Evolutionary conservation across 2,113 vertebrate species (phyloP), one percentile per base, ranked within the genome.

Genomic region (Enhydra lutris): DNA sequence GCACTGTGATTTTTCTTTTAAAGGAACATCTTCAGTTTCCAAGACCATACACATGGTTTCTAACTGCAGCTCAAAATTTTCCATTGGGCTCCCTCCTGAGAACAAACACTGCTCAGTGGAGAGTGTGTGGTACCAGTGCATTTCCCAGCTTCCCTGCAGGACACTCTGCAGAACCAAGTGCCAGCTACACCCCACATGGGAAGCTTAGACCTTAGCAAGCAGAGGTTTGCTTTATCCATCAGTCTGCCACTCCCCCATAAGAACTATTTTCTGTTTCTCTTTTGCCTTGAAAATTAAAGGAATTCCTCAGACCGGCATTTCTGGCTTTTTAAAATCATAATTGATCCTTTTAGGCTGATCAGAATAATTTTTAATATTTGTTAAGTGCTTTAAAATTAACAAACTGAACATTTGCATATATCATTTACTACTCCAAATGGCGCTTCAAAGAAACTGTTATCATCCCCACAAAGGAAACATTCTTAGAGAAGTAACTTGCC

Each of bases 11-110:
- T 97, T 97, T 94, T 95, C 89, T 96, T 87, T 97, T 79, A 96
- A 98, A 97, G 93, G 57, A 95, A 81, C 79, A 92, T 96, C 96
- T 97, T 97, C 84, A 63, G 92, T 98, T 97, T 97, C 94, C 76
- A 36, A 81, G 83, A 55, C 79, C 1, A 0, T 69, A 21, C 11
- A 1, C 91, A 83, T 0, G 1, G 63, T 31, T 95, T 86, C 91
- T 78, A 61, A 83, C 31, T 26, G 57, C 26, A 52, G 87, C 39
- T 94, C 52, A 94, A 96, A 97, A 96, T 85, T 97, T 98, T 97
- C 97, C 97, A 97, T 67, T 96, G 95, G 71, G 34, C 63, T 95
- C 69, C n/a, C 71, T 91, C 73, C 71, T 67, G 87, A 84, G 87
- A 87, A 95, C 67, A 63, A 83, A 90, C 73, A 42, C 78, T 34